Evolutionary conservation across 2,888 invertebrate genomes (phyloP).

Genomic region (Drosophila kuntzei): DNA sequence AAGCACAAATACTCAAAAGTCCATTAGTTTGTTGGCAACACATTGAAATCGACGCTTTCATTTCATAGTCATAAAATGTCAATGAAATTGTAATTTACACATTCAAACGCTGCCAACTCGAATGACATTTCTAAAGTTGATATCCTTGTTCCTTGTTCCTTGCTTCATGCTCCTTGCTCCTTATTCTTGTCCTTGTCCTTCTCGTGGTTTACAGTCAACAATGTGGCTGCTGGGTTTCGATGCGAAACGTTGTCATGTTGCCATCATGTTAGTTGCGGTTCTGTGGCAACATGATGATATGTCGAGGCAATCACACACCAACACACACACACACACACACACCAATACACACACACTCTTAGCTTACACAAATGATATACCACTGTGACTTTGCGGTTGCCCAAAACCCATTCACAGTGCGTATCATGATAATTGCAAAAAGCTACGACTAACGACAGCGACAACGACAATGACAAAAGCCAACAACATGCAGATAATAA

Average conservation of each 20-base stretch:
- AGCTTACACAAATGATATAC: constrained; percentile 50
- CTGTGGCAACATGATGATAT: constrained; percentile 74
- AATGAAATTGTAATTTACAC: constrained; percentile 66
- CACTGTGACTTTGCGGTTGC: constrained; percentile 66
- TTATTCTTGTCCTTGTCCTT: constrained; percentile 43
- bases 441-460: constrained; percentile 27
- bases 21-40: neutral
- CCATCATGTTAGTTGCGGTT: constrained; percentile 75
- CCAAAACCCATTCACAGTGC: constrained; percentile 53
- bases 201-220: constrained; percentile 53
- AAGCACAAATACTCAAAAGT: constrained; percentile 1
- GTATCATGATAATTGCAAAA: constrained; percentile 78
- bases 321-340: constrained; percentile 20
- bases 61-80: constrained; percentile 34
- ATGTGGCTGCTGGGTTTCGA: constrained; percentile 40
- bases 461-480: constrained; percentile 27
- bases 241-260: constrained; percentile 59
- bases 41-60: constrained; percentile 27
- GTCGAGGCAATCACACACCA: constrained; percentile 54
- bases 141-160: constrained; percentile 28
- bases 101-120: constrained; percentile 22
- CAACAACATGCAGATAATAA: constrained; percentile 79
- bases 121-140: constrained; percentile 28
- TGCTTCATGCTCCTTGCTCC: neutral
- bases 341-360: constrained; percentile 13